Percentiles rank a stretch among this genome's conserved stretches.
Evolutionary conservation across 2,888 invertebrate genomes (phyloP).

Genomic region (Noctua pronuba): DNA sequence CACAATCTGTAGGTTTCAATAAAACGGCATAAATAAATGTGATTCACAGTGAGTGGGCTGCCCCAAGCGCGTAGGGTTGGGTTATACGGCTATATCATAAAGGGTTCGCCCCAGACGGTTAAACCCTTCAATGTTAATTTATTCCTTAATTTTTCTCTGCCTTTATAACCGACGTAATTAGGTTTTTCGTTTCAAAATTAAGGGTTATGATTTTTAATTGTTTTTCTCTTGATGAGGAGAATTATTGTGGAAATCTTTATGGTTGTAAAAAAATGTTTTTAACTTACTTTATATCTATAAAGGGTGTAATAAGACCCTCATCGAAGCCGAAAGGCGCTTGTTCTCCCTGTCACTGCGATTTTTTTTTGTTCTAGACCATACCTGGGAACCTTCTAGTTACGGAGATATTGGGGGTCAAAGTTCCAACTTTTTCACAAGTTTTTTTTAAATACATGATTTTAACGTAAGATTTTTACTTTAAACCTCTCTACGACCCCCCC

Average conservation of each 20-base stretch:
- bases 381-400: too few species aligned
- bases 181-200: constrained; percentile 68
- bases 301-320: too few species aligned
- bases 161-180: constrained; percentile 73
- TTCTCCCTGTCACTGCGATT: too few species aligned
- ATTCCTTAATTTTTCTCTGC: constrained; percentile 84
- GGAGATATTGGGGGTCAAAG: too few species aligned
- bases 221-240: constrained; percentile 48
- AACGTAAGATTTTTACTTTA: too few species aligned
- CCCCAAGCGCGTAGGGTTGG: constrained; percentile 75
- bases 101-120: constrained; percentile 80
- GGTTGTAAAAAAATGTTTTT: not conserved
- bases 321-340: too few species aligned
- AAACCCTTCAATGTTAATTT: constrained; percentile 87
- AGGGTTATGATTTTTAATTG: constrained; percentile 68
- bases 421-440: too few species aligned
- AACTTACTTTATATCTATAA: not conserved
- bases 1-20: constrained; percentile 53
- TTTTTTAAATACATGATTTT: too few species aligned
- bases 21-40: constrained; percentile 66
- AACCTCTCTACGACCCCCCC: too few species aligned
- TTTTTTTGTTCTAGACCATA: too few species aligned
- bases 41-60: constrained; percentile 72
- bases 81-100: constrained; percentile 86
- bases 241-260: constrained; percentile 34